A percentile compares a stretch with the other conserved stretches of the same genome.
Conservation (phyloP, 2,888 invertebrate genomes). For the Brachyptera putata region DNA sequence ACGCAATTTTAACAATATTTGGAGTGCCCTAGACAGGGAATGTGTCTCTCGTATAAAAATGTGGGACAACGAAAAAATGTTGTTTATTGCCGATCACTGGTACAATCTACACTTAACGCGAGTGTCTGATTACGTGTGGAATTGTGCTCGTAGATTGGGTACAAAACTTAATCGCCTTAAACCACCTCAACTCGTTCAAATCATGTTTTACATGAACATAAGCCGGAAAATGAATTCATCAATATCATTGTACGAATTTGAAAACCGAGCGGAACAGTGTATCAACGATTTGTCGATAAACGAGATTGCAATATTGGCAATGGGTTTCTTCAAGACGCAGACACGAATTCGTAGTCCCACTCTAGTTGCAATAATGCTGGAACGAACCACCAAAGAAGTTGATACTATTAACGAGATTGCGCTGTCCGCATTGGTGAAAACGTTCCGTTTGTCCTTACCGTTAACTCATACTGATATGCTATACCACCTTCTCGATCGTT, state of each 20-base stretch:
- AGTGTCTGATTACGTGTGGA: constrained; percentile 53
- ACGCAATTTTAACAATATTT: constrained; percentile 59
- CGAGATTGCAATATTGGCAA: constrained; percentile 66
- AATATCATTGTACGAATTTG: constrained; percentile 61
- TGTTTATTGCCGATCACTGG: constrained; percentile 61
- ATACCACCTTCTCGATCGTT: constrained; percentile 50
- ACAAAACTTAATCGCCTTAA: constrained; percentile 56
- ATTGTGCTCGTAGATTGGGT: constrained; percentile 52
- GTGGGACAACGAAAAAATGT: constrained; percentile 53
- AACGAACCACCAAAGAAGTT: constrained; percentile 50
- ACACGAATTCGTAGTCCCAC: constrained; percentile 54
- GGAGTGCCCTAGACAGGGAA: constrained; percentile 63
- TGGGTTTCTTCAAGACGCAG: constrained; percentile 75
- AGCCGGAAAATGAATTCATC: constrained; percentile 49
- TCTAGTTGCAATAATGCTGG: constrained; percentile 51
- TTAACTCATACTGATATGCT: constrained; percentile 47
- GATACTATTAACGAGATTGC: constrained; percentile 59
- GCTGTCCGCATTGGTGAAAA: constrained; percentile 62
- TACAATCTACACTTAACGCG: constrained; percentile 55
- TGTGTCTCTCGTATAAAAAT: constrained; percentile 49
- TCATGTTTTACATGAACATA: constrained; percentile 62
- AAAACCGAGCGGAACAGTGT: constrained; percentile 51
- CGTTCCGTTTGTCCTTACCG: constrained; percentile 56
- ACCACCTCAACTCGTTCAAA: constrained; percentile 59
- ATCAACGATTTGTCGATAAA: constrained; percentile 56